Conservation (phyloP, 2,113 vertebrate species). For the Eclectus roratus region DNA sequence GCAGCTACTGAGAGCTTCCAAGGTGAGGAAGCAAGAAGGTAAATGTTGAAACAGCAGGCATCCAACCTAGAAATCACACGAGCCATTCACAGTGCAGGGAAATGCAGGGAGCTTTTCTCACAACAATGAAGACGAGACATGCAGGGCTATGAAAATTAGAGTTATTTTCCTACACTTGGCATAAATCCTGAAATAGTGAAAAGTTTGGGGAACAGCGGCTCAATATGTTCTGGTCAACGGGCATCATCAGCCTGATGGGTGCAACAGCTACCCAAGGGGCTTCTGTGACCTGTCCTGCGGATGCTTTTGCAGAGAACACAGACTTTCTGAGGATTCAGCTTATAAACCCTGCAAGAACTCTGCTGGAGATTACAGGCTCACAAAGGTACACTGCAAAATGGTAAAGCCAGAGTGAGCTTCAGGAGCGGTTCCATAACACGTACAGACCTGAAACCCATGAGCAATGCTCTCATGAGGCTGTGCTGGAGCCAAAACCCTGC, state of each 20-base stretch:
- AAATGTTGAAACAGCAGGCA: not conserved
- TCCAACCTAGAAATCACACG: not conserved
- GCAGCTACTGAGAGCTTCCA: not conserved
- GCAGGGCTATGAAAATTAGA: not conserved
- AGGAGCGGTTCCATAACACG: rapidly evolving
- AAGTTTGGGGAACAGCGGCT: not conserved
- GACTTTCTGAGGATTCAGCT: not conserved
- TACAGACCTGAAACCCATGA: not conserved
- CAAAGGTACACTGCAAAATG: not conserved
- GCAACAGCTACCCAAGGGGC: not conserved
- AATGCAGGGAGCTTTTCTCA: not conserved
- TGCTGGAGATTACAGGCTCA: not conserved
- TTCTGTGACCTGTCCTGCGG: not conserved
- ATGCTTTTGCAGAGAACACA: not conserved
- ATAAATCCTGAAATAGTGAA: not conserved
- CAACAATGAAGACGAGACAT: not conserved
- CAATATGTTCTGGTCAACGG: rapidly evolving
- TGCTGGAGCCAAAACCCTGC: not conserved
- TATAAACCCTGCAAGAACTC: not conserved
- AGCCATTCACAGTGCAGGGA: not conserved
- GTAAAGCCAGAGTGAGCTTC: not conserved
- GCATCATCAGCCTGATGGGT: not conserved
- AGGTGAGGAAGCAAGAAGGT: not conserved
- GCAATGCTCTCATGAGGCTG: not conserved
- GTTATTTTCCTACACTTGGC: not conserved